Evolutionary conservation across 2,113 vertebrate species (phyloP), one percentile per base, ranked within the genome.

Genomic region (Thryonomys swinderianus): DNA sequence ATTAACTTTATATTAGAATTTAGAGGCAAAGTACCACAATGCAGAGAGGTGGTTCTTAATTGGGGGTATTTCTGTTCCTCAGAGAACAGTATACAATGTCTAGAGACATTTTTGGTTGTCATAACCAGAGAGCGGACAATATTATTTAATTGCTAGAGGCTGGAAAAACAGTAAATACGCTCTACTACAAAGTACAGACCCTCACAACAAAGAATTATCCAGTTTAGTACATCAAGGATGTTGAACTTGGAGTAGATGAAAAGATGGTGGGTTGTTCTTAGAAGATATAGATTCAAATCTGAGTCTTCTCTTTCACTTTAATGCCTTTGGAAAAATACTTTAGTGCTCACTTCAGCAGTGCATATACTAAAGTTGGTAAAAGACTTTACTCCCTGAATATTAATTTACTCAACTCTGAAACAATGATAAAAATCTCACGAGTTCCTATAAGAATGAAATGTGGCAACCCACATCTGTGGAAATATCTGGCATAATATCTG

Each of bases 361-460:
- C 48, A 51, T 51, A 51, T 51, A 51, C 48, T 51, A 51, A 51
- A 51, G 10, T 45, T 62, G 42, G n/a, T 51, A 88, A 92, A 92
- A 90, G 51, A 82, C 12, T 62, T 76, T 32, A 34, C 3, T 25
- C 4, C 8, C 20, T 94, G 71, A 67, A 9, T 59, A 45, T 71
- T 69, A 89, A 92, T 84, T 87, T 84, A 14, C 34, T 95, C 61
- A 95, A 85, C 40, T 82, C 37, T 88, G 86, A 83, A 89, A 80
- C 40, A 42, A 17, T 64, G 45, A 91, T 27, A 86, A 95, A 88
- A 95, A 89, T 62, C 18, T 73, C n/a, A 91, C 4, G 30, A 92
- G 34, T 79, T 95, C 73, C 69, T 14, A 71, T 27, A 9, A 87
- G 51, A 94, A 93, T 37, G 37, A 78, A 94, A 55, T 37, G 21